Evolutionary conservation across 2,797 vertebrate species (phyloP), one percentile per base, ranked within the genome.

Genomic region (Labroides dimidiatus): DNA sequence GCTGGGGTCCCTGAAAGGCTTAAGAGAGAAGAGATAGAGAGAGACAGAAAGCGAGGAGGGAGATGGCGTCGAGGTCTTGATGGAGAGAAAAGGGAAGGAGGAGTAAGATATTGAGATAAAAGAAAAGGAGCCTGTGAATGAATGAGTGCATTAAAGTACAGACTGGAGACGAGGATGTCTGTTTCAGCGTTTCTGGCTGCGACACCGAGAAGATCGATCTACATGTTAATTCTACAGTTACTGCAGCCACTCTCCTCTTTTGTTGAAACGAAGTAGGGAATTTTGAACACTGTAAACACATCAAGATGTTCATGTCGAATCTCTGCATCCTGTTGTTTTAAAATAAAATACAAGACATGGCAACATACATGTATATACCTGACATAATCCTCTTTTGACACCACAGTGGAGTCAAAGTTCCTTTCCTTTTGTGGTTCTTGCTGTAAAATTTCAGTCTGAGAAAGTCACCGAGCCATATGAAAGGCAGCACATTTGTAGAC

Each of bases 1-100:
- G 83, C 85, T 60, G 69, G 80, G 88, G 84, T 84, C 85, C 87
- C 83, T 84, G 79, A 88, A 85, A 85, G 84, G 85, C 85, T 90
- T 90, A 86, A 84, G 84, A 82, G 76, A 78, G 77, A 81, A 75
- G 71, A 72, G 59, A 76, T 50, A 75, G 78, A 82, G 69, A 52
- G 69, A 73, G 58, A 77, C 37, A 39, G 0, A 72, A 54, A 75
- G 56, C 64, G n/a, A 54, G 52, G 72, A 72, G 65, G 52, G 76
- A 77, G 73, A 79, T 74, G 78, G 81, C n/a, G 61, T 44, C 51
- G 86, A 80, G 67, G 79, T 68, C 80, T 78, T 57, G 85, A 69
- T 57, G 60, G 70, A 87, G 76, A 89, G 77, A 87, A 84, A 74
- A 75, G 79, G 78, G 80, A 84, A 75, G 82, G 82, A 84, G 82